A percentile compares a stretch with the other conserved stretches of the same genome.
Conservation (phyloP, 2,113 vertebrate species). For the Brachyistius frenatus region DNA sequence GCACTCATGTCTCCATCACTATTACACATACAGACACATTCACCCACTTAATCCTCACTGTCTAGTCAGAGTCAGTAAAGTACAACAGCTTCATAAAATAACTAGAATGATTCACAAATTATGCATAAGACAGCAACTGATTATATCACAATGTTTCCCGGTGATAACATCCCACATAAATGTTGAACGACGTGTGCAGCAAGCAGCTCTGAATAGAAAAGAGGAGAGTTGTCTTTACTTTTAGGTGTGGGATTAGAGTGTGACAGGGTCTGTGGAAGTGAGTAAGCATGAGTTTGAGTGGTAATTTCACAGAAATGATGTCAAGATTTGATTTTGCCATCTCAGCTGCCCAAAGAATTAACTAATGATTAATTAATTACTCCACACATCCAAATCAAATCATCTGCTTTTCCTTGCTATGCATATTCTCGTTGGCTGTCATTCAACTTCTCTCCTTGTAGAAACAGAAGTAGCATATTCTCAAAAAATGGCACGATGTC, state of each 20-base stretch:
- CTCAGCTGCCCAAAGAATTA: conserved; percentile 74
- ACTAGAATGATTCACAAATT: conserved; percentile 2
- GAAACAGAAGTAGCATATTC: conserved; percentile 28
- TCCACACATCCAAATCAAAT: conserved; percentile 67
- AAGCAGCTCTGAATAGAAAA: conserved; percentile 49
- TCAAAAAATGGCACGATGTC: conserved; percentile 38
- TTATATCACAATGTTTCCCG: conserved; percentile 29
- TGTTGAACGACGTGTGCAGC: conserved; percentile 3
- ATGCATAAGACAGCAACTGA: conserved; percentile 15
- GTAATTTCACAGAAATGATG: conserved; percentile 69
- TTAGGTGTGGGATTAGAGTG: conserved; percentile 54
- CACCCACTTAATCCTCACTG: neutral
- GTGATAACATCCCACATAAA: conserved; percentile 37
- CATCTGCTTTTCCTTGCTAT: conserved; percentile 59
- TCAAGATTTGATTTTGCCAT: conserved; percentile 68
- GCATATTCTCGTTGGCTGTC: conserved; percentile 61
- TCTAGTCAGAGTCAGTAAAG: conserved; percentile 12
- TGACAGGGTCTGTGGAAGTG: conserved; percentile 22
- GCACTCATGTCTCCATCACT: neutral
- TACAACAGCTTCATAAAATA: conserved; percentile 26
- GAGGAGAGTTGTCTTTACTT: conserved; percentile 51
- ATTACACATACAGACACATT: neutral
- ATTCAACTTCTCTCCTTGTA: conserved; percentile 41
- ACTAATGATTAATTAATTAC: conserved; percentile 81
- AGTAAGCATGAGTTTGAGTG: conserved; percentile 42